Evolutionary conservation across 1,140 invertebrate genomes (phyloP).

Genomic region (Leptinotarsa defecta): DNA sequence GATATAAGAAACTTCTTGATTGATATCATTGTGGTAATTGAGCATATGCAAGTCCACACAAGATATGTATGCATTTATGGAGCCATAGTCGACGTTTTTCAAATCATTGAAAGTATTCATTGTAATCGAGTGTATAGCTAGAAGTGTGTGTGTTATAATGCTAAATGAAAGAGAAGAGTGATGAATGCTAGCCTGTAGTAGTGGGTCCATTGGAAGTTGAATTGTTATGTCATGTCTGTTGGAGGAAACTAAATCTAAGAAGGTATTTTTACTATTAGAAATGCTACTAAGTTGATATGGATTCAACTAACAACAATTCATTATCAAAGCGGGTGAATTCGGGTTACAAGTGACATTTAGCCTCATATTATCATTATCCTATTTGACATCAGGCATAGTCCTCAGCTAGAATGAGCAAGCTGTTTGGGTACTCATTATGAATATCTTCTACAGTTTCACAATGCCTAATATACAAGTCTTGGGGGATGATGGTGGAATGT

Average conservation of each 20-base stretch:
- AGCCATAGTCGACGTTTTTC: not conserved
- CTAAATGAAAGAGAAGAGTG: not conserved
- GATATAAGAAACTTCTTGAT: too few relatives aligned
- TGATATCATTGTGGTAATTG: too few relatives aligned
- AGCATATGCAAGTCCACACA: too few relatives aligned
- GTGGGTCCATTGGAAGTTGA: not conserved
- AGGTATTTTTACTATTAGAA: too few relatives aligned
- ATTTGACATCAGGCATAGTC: not conserved
- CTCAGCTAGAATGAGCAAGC: not conserved
- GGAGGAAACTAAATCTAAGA: too few relatives aligned
- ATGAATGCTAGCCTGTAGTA: not conserved
- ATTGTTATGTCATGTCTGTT: too few relatives aligned
- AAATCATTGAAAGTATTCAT: constrained; percentile 1
- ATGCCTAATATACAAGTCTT: not conserved
- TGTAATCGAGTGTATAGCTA: not conserved
- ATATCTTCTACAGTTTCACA: not conserved
- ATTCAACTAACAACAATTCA: not conserved
- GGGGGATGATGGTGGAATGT: not conserved
- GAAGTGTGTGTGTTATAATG: not conserved
- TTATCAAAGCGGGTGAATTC: not conserved
- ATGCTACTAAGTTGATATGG: too few relatives aligned
- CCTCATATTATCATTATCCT: not conserved
- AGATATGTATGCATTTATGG: not conserved
- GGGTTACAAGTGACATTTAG: not conserved
- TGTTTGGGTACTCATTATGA: not conserved